These are phyloP conservation scores for Sycobia sp. DNA, from an alignment of 1,140 invertebrate species.

Conservation along the genomic window DNA sequence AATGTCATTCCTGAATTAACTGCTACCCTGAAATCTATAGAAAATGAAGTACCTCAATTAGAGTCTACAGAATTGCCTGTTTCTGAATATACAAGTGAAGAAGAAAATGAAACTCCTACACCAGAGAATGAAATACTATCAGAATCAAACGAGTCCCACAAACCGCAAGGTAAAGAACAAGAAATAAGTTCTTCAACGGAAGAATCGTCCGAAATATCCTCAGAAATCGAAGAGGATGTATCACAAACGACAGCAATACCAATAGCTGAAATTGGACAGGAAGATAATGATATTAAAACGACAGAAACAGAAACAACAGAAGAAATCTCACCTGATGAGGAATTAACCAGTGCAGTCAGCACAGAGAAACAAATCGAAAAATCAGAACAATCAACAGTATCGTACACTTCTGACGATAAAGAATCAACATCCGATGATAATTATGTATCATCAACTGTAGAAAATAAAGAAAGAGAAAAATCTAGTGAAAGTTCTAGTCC, in stretches of 20 bases:
- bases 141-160: not conserved
- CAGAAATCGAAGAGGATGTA: not conserved
- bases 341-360: not conserved
- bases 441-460: not conserved
- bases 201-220: not conserved
- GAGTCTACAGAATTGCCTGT: constrained; percentile 30
- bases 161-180: not conserved
- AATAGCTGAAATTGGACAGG: constrained; percentile 5
- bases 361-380: constrained; percentile 12
- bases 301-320: not conserved
- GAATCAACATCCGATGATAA: not conserved
- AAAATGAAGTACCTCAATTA: constrained; percentile 24
- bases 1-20: constrained; percentile 50
- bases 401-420: not conserved
- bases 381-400: not conserved
- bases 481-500: constrained; percentile 33
- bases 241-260: constrained; percentile 25
- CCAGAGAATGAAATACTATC: not conserved
- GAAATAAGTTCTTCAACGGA: not conserved
- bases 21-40: constrained; percentile 3
- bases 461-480: constrained; percentile 27
- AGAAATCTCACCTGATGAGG: not conserved
- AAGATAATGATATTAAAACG: not conserved
- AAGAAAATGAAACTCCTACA: constrained; percentile 14
- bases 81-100: constrained; percentile 7